Evolutionary conservation across 2,888 invertebrate species (phyloP), one percentile per base, ranked within the genome.

Genomic region (Meliscaeva auricollis): DNA sequence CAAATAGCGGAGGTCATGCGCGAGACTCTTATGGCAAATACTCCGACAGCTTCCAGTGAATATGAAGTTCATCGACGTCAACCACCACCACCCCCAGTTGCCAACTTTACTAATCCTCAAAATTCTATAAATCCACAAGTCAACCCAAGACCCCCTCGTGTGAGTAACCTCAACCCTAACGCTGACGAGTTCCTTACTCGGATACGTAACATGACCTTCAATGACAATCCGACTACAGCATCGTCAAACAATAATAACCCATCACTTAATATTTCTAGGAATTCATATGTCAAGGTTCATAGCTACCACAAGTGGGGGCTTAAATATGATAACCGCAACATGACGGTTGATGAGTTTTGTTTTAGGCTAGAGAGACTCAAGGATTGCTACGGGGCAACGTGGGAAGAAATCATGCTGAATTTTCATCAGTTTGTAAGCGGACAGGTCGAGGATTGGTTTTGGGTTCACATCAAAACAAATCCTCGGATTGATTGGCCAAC

Each of bases 401-500:
- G 38, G 56, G 1, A 35, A 3, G 56, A 58, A 8, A 58, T 58
- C 1, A 38, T 41, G 1, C 1, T 60, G 9, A 22, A 38, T n/a
- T 60, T 60, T 8, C 38, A 60, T 17, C 58, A 60, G 3, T 60
- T 60, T n/a, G 38, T 60, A 0, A 5, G 15, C 11, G 58, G 41
- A 1, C 1, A 20, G 3, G 54, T 30, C 1, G 54, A 54, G n/a
- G 22, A 8, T 3, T 58, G 58, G 58, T 60, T 2, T 13, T 60
- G 58, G 41, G n/a, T 41, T 0, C 41, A 5, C 13, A 3, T 60
- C 0, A 41, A 41, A 41, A 0, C 22, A 6, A 60, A 60, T n/a
- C 58, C 58, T 2, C 15, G 7, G 0, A 38, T 41, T 1, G 9
- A 38, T n/a, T 60, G 38, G 58, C 2, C 22, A 0, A 11, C 2